phyloP scores from a whole-genome alignment of 2,113 vertebrate genomes.

The Chaetodon trifascialis region DNA sequence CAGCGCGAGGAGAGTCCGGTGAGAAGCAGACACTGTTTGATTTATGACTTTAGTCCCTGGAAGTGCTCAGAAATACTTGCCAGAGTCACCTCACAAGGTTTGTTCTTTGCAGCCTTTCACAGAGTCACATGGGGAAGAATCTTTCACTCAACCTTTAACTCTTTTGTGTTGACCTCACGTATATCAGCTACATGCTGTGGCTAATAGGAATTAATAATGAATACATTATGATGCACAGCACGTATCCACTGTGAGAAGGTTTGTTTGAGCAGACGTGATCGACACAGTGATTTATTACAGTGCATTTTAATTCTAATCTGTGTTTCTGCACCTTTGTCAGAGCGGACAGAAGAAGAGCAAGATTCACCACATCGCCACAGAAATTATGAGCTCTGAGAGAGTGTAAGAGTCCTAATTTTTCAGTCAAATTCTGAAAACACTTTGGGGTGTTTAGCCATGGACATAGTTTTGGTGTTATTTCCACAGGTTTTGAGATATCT shows the following conservation, averaged over 20 bases:
- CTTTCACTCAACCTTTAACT: not conserved
- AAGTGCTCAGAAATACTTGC: conserved; percentile 8
- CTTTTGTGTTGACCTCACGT: not conserved
- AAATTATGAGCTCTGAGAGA: conserved; percentile 98
- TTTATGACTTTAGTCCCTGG: conserved; percentile 21
- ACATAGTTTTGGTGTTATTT: conserved; percentile 5
- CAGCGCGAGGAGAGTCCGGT: conserved; percentile 87
- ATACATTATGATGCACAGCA: not conserved
- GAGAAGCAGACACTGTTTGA: conserved; percentile 32
- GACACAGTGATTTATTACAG: not conserved
- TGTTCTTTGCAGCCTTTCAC: conserved; percentile 9
- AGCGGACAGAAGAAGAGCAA: conserved; percentile 88
- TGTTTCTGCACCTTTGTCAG: conserved; percentile 42
- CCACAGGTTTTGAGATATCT: not conserved
- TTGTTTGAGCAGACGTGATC: not conserved
- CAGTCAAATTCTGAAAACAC: not conserved
- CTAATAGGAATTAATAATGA: not conserved
- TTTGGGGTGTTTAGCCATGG: not conserved
- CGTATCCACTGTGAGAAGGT: not conserved
- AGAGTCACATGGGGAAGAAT: not conserved
- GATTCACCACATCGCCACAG: conserved; percentile 93
- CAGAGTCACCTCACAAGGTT: not conserved
- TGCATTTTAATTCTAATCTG: conserved; percentile 8
- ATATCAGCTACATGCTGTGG: not conserved
- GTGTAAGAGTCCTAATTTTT: conserved; percentile 87